Percentiles rank a stretch among this genome's conserved stretches.
phyloP scores from a whole-genome alignment of 30 jellyfish, hydroid and myxozoan genomes.

The Aurelia sp. region DNA sequence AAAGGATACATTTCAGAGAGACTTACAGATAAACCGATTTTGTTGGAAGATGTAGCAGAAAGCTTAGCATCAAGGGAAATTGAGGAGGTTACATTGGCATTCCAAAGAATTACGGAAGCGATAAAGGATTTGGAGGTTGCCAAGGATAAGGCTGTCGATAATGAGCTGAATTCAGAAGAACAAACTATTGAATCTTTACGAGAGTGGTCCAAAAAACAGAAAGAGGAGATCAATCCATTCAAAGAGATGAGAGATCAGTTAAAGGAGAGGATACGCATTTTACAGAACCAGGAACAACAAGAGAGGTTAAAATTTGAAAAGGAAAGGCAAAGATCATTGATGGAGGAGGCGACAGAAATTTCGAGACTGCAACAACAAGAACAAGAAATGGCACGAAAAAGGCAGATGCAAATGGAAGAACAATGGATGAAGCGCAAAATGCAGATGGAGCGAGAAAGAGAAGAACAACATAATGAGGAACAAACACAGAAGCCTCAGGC shows the following conservation, averaged over 20 bases:
- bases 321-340: too few relatives aligned
- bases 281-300: too few relatives aligned
- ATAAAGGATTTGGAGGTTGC: conserved; percentile 9
- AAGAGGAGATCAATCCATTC: conserved; percentile 36
- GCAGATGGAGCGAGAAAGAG: conserved; percentile 49
- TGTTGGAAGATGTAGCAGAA: conserved; percentile 26
- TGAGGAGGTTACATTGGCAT: conserved; percentile 25
- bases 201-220: conserved; percentile 21
- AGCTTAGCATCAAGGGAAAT: conserved; percentile 25
- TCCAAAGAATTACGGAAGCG: conserved; percentile 24
- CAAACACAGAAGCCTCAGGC: conserved; percentile 21
- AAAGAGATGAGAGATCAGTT: too few relatives aligned
- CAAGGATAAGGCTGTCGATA: conserved; percentile 5
- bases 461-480: conserved; percentile 19
- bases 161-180: not conserved
- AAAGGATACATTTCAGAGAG: too few relatives aligned
- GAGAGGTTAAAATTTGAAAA: too few relatives aligned
- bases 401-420: conserved; percentile 32
- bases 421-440: conserved; percentile 44
- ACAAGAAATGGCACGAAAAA: conserved; percentile 17
- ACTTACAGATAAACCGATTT: not conserved
- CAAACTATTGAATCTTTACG: conserved; percentile 29
- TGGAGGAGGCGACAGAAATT: too few relatives aligned
- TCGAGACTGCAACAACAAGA: conserved; percentile 1
- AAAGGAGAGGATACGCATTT: too few relatives aligned